phyloP scores from a whole-genome alignment of 2,113 vertebrate genomes.

The Mesembrinibis cayennensis region DNA sequence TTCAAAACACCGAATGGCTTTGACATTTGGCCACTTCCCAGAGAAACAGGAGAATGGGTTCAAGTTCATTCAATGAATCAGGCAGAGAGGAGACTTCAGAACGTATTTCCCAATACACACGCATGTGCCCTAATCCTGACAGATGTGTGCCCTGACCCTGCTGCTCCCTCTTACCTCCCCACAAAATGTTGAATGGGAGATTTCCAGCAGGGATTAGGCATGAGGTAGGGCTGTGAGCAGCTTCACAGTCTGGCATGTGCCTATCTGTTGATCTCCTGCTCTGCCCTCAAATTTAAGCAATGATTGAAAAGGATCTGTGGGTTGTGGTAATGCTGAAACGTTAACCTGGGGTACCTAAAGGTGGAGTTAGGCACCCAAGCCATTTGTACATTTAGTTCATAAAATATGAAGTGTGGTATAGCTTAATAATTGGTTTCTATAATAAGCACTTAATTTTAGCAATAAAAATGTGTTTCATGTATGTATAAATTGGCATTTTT shows the following conservation, averaged over 20 bases:
- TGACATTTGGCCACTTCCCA: slow-evolving; percentile 1
- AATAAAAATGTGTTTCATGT: slow-evolving; percentile 28
- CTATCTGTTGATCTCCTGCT: neutral
- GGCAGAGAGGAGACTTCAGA: neutral
- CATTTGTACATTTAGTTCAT: neutral
- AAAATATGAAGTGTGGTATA: neutral
- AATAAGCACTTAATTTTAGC: slow-evolving; percentile 26
- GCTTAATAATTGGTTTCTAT: slow-evolving; percentile 11
- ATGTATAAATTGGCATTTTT: slow-evolving; percentile 30
- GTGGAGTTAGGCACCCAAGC: neutral
- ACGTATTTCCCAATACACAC: neutral
- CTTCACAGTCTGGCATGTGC: neutral
- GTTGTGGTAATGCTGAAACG: neutral
- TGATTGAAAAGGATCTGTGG: neutral
- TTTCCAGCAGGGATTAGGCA: neutral
- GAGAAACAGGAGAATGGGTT: slow-evolving; percentile 10
- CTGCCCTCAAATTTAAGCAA: neutral
- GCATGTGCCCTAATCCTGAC: neutral
- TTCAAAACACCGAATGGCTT: neutral
- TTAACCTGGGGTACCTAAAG: neutral
- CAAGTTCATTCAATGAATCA: slow-evolving; percentile 7
- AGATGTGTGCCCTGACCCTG: slow-evolving; percentile 8
- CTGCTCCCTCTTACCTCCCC: neutral
- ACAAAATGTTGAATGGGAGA: neutral
- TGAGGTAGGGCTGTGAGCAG: neutral